Evolutionary conservation across 1,140 invertebrate species (phyloP), one percentile per base, ranked within the genome.

Genomic region (Octopus bimaculoides): DNA sequence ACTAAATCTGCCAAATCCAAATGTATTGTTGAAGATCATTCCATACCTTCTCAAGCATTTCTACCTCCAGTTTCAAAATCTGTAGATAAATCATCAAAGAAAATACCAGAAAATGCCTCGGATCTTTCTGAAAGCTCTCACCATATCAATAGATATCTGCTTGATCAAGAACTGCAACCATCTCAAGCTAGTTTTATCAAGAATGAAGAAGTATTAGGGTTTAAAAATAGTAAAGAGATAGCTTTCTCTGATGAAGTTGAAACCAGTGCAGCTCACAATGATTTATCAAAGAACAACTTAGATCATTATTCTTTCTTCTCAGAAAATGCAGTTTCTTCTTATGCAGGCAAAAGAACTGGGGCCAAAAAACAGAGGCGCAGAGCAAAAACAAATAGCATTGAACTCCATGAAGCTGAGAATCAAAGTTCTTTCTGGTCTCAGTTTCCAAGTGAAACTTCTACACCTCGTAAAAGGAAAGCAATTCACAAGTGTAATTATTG

Each of bases 401-500:
- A 71, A n/a, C 9, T 71, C 26, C 0, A n/a, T 71, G 66, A n/a
- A 14, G 66, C 26, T 41, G 26, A 41, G 26, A 41, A 41, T 41
- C 26, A 3, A 41, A 41, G 26, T 41, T 41, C 26, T 41, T 41
- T 41, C 26, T 41, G 26, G 26, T 41, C 26, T 41, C 26, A 41
- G 26, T 41, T 41, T 41, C 26, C 26, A 41, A 41, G 26, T 41
- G 26, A 41, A 41, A 41, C 26, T 9, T 20, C 66, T 9, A 71
- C 14, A 10, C 26, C 6, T 17, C 8, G 14, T 6, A 71, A 12
- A 75, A 17, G n/a, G 41, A 53, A 75, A 75, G 14, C 26, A 26
- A 82, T 80, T 20, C 89, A 88, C 78, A 75, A 54, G 6, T 91
- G 90, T 85, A 81, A 86, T 2, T 82, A 85, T n/a, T 91, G 90